A percentile compares a stretch with the other conserved stretches of the same genome.
Conservation (phyloP, 2,888 invertebrate genomes). For the Hemithea aestivaria region DNA sequence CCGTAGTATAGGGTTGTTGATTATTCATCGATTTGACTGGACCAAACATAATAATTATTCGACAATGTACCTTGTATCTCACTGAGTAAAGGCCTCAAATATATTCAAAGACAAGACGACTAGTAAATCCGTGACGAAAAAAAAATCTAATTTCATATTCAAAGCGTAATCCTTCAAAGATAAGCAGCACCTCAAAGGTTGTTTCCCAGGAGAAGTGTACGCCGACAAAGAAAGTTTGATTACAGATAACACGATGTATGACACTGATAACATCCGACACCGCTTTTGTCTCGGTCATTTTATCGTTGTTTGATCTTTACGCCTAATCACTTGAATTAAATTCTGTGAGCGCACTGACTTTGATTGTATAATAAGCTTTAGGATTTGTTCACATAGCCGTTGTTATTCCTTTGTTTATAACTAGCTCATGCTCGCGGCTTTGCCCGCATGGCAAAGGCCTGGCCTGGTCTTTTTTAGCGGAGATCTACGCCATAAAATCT, state of each 20-base stretch:
- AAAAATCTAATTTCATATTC: background rate
- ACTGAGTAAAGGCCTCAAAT: too few relatives aligned
- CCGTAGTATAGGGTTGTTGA: too few relatives aligned
- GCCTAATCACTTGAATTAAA: slow-evolving; percentile 3
- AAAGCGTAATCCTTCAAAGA: slow-evolving; percentile 12
- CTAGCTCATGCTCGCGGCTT: too few relatives aligned
- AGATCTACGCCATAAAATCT: too few relatives aligned
- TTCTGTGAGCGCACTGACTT: background rate
- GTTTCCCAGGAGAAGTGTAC: slow-evolving; percentile 7
- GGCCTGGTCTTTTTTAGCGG: too few relatives aligned
- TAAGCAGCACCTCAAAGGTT: slow-evolving; percentile 1
- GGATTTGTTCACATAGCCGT: background rate
- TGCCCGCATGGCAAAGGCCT: too few relatives aligned
- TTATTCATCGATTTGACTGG: too few relatives aligned
- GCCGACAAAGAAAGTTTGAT: slow-evolving; percentile 16
- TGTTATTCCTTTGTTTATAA: too few relatives aligned
- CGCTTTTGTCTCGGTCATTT: slow-evolving; percentile 8
- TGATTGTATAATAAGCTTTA: background rate
- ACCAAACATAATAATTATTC: too few relatives aligned
- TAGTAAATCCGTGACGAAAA: too few relatives aligned
- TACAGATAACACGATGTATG: slow-evolving; percentile 13
- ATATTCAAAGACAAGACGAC: too few relatives aligned
- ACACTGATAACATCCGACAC: slow-evolving; percentile 6
- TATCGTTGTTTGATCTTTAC: slow-evolving; percentile 14
- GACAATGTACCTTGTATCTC: too few relatives aligned